A percentile compares a stretch with the other conserved stretches of the same genome.
These are phyloP conservation scores for Neodiprion lecontei DNA, from an alignment of 1,140 invertebrate genomes.

Conservation along the genomic window DNA sequence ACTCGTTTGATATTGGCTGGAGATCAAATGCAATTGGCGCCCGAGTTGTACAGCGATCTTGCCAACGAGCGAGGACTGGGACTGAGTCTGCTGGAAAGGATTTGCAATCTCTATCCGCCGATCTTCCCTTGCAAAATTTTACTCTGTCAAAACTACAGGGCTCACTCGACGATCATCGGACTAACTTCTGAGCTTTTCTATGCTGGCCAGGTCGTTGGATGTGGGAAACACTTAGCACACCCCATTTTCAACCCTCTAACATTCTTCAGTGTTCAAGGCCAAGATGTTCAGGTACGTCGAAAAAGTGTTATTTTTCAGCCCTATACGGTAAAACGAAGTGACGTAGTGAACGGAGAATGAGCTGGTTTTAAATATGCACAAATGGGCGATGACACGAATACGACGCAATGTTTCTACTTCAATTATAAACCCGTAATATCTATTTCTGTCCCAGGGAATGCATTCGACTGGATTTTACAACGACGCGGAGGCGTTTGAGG, in stretches of 20 bases:
- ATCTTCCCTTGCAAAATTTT: conserved; percentile 82
- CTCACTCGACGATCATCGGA: conserved; percentile 82
- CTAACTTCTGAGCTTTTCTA: conserved; percentile 87
- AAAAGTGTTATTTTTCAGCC: no score
- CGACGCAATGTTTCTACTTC: neutral
- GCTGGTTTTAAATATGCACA: no score
- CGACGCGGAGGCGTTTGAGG: conserved; percentile 82
- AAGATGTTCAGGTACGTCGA: conserved; percentile 69
- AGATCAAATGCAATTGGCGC: conserved; percentile 88
- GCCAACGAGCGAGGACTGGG: conserved; percentile 80
- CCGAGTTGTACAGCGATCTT: conserved; percentile 83
- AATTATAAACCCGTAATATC: neutral
- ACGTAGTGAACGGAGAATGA: no score
- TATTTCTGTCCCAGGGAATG: conserved; percentile 63
- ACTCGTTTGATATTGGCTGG: conserved; percentile 86
- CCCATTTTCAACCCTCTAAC: conserved; percentile 77
- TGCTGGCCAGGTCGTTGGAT: conserved; percentile 77
- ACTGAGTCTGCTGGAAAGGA: conserved; percentile 79
- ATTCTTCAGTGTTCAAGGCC: conserved; percentile 82
- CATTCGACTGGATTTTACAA: conserved; percentile 89
- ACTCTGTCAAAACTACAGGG: conserved; percentile 86
- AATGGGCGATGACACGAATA: no score
- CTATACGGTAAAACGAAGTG: no score
- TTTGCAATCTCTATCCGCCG: conserved; percentile 80
- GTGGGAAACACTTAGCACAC: conserved; percentile 70